Conservation (phyloP, 2,797 vertebrate genomes). For the Artibeus jamaicensis region DNA sequence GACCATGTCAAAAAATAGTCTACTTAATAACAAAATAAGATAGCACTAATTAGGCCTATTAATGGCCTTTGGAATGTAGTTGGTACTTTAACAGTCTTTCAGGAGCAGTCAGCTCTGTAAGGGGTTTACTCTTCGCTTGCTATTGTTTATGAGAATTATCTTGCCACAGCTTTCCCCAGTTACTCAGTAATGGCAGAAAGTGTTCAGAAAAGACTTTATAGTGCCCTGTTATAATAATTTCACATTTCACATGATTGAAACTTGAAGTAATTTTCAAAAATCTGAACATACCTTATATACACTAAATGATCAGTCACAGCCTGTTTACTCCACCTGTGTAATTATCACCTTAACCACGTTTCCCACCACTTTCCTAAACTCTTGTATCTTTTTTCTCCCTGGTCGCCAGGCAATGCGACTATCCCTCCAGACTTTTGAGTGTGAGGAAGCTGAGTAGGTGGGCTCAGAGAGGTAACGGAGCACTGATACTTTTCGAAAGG, state of each 20-base stretch:
- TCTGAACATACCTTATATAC: not conserved
- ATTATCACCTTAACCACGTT: not conserved
- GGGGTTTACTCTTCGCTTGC: not conserved
- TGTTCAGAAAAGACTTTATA: not conserved
- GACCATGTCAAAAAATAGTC: slow-evolving; percentile 13
- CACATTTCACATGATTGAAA: slow-evolving; percentile 2
- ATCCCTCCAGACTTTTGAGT: not conserved
- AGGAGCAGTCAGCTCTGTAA: not conserved
- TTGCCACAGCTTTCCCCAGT: not conserved
- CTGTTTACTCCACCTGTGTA: not conserved
- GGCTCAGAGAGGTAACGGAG: not conserved
- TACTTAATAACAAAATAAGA: slow-evolving; percentile 46
- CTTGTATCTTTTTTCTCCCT: not conserved
- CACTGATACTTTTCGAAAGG: slow-evolving; percentile 25
- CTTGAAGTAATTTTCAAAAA: not conserved
- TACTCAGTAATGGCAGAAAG: not conserved
- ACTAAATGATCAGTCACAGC: not conserved
- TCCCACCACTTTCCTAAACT: not conserved
- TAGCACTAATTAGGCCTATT: slow-evolving; percentile 47
- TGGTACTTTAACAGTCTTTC: not conserved
- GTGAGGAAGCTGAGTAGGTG: not conserved
- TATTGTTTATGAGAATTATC: slow-evolving; percentile 26
- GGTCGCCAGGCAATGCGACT: not conserved
- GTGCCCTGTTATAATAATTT: not conserved
- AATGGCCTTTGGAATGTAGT: not conserved